Percentiles rank a stretch among this genome's conserved stretches.
These are phyloP conservation scores for Acanthopleura granulata DNA, from an alignment of 2,888 invertebrate genomes.

Conservation along the genomic window DNA sequence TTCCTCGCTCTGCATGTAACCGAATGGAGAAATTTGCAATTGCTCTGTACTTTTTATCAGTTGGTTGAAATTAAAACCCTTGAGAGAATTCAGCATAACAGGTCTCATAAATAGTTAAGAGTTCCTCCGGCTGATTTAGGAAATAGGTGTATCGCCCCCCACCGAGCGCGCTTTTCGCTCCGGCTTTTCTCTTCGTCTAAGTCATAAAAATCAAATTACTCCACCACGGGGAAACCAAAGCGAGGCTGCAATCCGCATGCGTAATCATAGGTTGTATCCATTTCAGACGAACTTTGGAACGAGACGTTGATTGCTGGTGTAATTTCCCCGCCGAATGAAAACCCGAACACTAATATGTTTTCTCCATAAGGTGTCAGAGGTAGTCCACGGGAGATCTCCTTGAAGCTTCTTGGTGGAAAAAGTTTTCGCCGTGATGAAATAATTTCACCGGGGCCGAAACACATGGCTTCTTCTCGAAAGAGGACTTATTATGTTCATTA, in stretches of 20 bases:
- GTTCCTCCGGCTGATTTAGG: background rate
- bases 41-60: background rate
- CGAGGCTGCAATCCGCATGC: background rate
- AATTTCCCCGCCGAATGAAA: constrained; percentile 8
- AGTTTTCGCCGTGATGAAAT: background rate
- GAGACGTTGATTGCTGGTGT: background rate
- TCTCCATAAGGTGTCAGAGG: background rate
- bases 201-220: constrained; percentile 20
- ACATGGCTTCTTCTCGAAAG: background rate
- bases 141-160: constrained; percentile 5
- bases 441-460: background rate
- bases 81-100: background rate
- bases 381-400: background rate
- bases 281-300: background rate
- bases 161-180: background rate
- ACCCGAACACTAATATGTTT: constrained; percentile 1
- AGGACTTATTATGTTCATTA: background rate
- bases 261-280: background rate
- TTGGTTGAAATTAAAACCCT: background rate
- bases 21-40: constrained; percentile 19
- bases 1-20: constrained; percentile 12
- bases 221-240: constrained; percentile 1
- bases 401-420: background rate
- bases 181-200: background rate
- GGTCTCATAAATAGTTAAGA: constrained; percentile 11